phyloP scores from a whole-genome alignment of 2,113 vertebrate species.

The Cavia aperea region DNA sequence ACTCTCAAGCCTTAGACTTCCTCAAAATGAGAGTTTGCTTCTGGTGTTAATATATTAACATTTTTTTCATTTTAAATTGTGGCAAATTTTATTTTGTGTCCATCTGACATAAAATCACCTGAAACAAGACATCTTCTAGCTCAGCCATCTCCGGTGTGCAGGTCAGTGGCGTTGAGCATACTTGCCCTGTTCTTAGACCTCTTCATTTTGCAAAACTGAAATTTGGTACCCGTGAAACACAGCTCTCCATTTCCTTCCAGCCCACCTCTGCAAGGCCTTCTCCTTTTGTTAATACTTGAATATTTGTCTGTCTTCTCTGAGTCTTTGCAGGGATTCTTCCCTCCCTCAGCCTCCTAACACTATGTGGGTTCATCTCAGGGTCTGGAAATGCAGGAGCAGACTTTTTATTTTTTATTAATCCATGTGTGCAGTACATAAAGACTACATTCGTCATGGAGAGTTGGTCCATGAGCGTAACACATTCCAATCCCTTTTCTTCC shows the following conservation, averaged over 20 bases:
- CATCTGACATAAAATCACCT: background rate
- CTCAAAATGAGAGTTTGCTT: background rate
- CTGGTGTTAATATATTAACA: background rate
- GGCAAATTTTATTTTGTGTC: background rate
- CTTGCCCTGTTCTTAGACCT: background rate
- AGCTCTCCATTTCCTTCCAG: background rate
- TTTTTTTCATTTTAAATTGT: background rate
- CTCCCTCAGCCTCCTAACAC: background rate
- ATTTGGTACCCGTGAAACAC: too few relatives aligned
- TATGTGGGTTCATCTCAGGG: background rate
- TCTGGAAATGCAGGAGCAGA: background rate
- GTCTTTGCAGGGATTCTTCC: background rate
- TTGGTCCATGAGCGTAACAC: background rate
- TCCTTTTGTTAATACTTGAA: background rate
- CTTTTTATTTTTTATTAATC: background rate
- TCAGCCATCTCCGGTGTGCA: background rate
- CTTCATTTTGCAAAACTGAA: background rate
- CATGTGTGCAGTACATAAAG: background rate
- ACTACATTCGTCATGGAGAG: background rate
- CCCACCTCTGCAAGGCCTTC: background rate
- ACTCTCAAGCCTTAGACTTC: background rate
- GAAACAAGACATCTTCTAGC: background rate
- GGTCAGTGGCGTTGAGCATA: background rate
- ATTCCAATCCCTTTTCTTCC: background rate
- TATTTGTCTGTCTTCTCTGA: background rate